A percentile compares a stretch with the other conserved stretches of the same genome.
These are phyloP conservation scores for Sesia bembeciformis DNA, from an alignment of 2,888 invertebrate species.

Conservation along the genomic window DNA sequence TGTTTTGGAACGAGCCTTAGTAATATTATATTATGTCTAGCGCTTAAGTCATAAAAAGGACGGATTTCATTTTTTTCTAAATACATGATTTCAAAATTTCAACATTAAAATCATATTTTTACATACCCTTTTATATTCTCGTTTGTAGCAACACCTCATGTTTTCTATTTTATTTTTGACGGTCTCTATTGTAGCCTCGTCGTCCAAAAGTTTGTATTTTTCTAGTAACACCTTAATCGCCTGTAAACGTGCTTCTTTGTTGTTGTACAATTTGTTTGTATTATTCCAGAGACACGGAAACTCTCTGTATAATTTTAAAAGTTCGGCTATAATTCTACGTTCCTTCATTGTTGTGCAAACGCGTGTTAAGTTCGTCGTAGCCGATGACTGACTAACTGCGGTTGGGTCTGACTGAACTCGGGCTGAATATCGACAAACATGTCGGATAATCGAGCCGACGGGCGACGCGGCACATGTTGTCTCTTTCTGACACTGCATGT, in stretches of 20 bases:
- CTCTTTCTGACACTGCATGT: no score
- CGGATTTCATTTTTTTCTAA: not conserved
- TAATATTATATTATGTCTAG: no score
- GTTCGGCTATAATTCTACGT: not conserved
- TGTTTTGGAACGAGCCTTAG: no score
- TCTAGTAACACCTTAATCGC: slow-evolving; percentile 15
- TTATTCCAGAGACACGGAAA: slow-evolving; percentile 19
- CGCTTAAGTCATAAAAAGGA: not conserved
- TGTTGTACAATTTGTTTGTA: slow-evolving; percentile 11
- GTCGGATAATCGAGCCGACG: no score
- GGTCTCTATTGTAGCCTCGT: slow-evolving; percentile 7
- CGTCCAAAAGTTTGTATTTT: slow-evolving; percentile 10
- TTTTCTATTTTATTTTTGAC: slow-evolving; percentile 22
- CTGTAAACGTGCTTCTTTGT: slow-evolving; percentile 6
- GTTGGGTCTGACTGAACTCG: no score
- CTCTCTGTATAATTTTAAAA: slow-evolving; percentile 11
- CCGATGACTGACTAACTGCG: not conserved
- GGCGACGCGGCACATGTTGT: no score
- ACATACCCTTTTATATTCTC: slow-evolving; percentile 20
- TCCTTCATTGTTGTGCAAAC: not conserved
- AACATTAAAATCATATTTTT: not conserved
- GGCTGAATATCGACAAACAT: no score
- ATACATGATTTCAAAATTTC: not conserved
- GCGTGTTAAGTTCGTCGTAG: not conserved
- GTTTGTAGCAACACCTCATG: slow-evolving; percentile 18